Percentiles rank a stretch among this genome's conserved stretches.
Conservation (phyloP, 2,797 vertebrate genomes). For the Helostoma temminkii region DNA sequence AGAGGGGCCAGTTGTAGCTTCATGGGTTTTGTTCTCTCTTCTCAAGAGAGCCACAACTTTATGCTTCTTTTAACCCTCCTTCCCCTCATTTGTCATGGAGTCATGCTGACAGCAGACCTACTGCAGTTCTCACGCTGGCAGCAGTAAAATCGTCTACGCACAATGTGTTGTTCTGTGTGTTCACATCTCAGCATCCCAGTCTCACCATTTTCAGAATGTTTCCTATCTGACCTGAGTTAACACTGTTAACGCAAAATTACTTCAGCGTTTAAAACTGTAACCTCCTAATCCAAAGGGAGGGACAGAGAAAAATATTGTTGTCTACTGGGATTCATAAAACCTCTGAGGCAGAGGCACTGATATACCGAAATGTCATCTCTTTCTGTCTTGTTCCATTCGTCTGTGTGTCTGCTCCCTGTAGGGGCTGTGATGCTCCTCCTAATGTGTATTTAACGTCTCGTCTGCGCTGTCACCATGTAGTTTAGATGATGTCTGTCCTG, state of each 20-base stretch:
- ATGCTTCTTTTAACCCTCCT: constrained; percentile 53
- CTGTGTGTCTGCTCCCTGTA: constrained; percentile 54
- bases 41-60: constrained; percentile 52
- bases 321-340: constrained; percentile 50
- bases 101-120: constrained; percentile 64
- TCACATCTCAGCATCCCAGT: constrained; percentile 39
- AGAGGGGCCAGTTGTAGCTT: constrained; percentile 12
- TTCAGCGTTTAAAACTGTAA: constrained; percentile 31
- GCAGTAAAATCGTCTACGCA: constrained; percentile 7
- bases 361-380: constrained; percentile 72
- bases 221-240: constrained; percentile 47
- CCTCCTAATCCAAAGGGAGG: constrained; percentile 28
- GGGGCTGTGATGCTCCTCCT: constrained; percentile 54
- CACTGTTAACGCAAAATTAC: constrained; percentile 56
- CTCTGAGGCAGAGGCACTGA: constrained; percentile 56
- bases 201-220: constrained; percentile 17
- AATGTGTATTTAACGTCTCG: constrained; percentile 74
- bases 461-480: constrained; percentile 72
- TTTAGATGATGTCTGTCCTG: constrained; percentile 65
- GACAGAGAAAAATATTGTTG: constrained; percentile 15
- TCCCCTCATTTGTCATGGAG: constrained; percentile 68
- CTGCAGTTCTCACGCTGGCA: constrained; percentile 47
- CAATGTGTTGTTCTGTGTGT: constrained; percentile 13
- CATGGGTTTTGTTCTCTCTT: constrained; percentile 41
- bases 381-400: constrained; percentile 57